Percentiles rank a stretch among this genome's conserved stretches.
These are phyloP conservation scores for Martes martes DNA, from an alignment of 2,113 vertebrate species.

Conservation along the genomic window DNA sequence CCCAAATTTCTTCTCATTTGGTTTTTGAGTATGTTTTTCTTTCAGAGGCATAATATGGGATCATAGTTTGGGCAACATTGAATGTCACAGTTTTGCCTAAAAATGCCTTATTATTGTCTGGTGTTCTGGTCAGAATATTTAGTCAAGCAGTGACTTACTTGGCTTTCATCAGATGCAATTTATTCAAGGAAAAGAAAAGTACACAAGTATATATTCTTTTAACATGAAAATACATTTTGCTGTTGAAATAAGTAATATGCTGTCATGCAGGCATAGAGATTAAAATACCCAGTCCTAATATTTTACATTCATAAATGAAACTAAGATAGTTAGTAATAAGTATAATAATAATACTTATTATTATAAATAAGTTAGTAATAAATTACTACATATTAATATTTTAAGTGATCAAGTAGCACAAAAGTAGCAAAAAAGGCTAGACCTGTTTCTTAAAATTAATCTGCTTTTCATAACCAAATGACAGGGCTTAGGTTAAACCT, in stretches of 20 bases:
- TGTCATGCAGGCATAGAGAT: slow-evolving; percentile 13
- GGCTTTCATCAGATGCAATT: slow-evolving; percentile 1
- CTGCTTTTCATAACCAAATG: slow-evolving; percentile 35
- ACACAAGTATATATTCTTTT: slow-evolving; percentile 47
- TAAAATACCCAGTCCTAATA: slow-evolving; percentile 16
- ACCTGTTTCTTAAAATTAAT: slow-evolving; percentile 38
- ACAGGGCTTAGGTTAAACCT: slow-evolving; percentile 50
- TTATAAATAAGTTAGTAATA: slow-evolving; percentile 61
- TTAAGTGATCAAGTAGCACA: slow-evolving; percentile 18
- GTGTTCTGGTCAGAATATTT: slow-evolving; percentile 36
- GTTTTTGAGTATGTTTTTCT: neutral
- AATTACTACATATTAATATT: slow-evolving; percentile 48
- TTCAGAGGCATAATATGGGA: neutral
- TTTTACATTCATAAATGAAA: slow-evolving; percentile 43
- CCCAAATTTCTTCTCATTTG: neutral
- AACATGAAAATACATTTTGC: slow-evolving; percentile 38
- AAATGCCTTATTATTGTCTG: slow-evolving; percentile 50
- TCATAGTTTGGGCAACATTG: neutral
- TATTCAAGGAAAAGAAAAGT: neutral
- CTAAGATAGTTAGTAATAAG: slow-evolving; percentile 56
- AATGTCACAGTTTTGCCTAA: slow-evolving; percentile 36
- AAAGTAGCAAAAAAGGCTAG: slow-evolving; percentile 54
- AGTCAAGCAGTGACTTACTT: slow-evolving; percentile 41
- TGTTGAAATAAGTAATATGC: slow-evolving; percentile 1
- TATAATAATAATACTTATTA: too few relatives aligned